Evolutionary conservation across 1,140 invertebrate genomes (phyloP).

Genomic region (Ericerus pela): DNA sequence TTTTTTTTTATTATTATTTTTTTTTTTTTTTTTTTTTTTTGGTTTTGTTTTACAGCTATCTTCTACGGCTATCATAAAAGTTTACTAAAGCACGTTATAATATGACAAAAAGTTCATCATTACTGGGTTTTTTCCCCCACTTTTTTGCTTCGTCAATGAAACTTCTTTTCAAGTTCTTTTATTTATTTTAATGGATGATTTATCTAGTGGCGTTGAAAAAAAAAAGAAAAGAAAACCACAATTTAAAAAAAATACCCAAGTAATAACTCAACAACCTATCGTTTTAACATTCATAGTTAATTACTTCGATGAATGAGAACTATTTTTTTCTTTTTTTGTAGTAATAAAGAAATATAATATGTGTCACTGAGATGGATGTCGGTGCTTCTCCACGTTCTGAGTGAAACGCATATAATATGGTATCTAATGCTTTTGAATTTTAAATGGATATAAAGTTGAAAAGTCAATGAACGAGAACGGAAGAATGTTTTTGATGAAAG

Average conservation of each 20-base stretch:
- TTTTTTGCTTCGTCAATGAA: constrained; percentile 1
- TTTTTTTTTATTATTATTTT: background rate
- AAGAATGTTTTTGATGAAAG: too few relatives aligned
- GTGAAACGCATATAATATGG: too few relatives aligned
- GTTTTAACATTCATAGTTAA: constrained; percentile 9
- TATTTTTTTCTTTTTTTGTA: background rate
- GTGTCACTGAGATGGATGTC: too few relatives aligned
- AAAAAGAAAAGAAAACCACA: too few relatives aligned
- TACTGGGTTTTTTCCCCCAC: constrained; percentile 3
- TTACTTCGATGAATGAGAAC: background rate
- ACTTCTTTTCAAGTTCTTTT: constrained; percentile 6
- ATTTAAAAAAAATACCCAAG: too few relatives aligned
- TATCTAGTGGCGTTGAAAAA: too few relatives aligned
- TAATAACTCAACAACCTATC: too few relatives aligned
- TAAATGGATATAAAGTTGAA: too few relatives aligned
- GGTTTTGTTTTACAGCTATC: background rate
- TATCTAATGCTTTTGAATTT: too few relatives aligned
- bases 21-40: background rate
- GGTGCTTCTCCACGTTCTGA: too few relatives aligned
- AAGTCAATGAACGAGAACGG: too few relatives aligned
- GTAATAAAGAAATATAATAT: too few relatives aligned
- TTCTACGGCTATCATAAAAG: constrained; percentile 5
- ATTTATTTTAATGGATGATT: constrained; percentile 5
- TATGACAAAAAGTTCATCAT: constrained; percentile 9
- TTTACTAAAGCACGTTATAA: background rate